Evolutionary conservation across 1,140 invertebrate genomes (phyloP).

Genomic region (Aphis gossypii): DNA sequence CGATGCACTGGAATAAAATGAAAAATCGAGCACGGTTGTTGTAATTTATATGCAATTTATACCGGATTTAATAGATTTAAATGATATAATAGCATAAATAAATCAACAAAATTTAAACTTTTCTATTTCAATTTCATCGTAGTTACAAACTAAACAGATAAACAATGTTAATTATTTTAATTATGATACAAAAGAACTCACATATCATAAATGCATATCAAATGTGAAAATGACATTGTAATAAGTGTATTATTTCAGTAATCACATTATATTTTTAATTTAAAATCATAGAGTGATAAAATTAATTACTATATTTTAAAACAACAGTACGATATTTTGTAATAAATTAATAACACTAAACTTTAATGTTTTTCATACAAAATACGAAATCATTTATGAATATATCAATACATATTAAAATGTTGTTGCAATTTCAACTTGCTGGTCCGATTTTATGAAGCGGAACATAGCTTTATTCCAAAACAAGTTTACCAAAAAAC

Average conservation of each 20-base stretch:
- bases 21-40: neutral
- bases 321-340: neutral
- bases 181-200: neutral
- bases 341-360: neutral
- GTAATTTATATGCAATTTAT: neutral
- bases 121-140: neutral
- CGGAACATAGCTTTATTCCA: neutral
- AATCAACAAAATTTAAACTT: neutral
- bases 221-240: neutral
- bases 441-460: neutral
- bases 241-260: neutral
- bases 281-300: neutral
- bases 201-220: too few relatives aligned
- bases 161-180: neutral
- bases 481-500: slow-evolving; percentile 10
- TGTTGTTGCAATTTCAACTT: neutral
- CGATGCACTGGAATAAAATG: too few relatives aligned
- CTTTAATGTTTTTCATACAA: neutral
- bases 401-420: neutral
- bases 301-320: neutral
- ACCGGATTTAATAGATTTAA: neutral
- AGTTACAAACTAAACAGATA: neutral
- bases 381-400: neutral
- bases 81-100: neutral
- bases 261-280: neutral